Base-by-base conservation (phyloP, 1,140 invertebrate species). In the Procambarus virginalis region DNA sequence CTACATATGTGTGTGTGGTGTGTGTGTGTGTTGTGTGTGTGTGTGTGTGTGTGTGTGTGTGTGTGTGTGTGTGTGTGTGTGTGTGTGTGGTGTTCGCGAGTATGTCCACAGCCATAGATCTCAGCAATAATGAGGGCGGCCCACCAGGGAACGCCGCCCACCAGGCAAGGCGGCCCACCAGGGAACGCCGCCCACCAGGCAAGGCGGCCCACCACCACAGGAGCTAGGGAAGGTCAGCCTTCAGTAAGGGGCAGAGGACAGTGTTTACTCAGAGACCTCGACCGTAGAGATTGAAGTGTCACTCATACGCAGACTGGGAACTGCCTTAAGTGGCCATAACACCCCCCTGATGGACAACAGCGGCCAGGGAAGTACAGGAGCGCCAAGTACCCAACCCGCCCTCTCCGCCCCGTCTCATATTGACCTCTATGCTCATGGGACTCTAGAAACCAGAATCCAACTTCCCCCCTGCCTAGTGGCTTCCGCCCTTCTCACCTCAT, bases 281-380 rank as follows among this genome's bases (percentile, higher is more conserved):
- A 10, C 58, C 82, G 58, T 55, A 68, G 34, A 89, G 88, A 89
- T 84, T 89, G 88, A 84, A 89, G 88, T 89, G 88, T 89, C 88
- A 89, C 73, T 89, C 88, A 89, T 84, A 89, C 10, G 70, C 45
- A 78, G 75, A 79, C 20, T 70, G 79, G 55, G 81, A 49, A 78
- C 20, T 77, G 34, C 88, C 88, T 89, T 89, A 89, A 89, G 88
- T 89, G 81, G 81, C 88, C 82, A 89, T 89, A 89, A 34, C 51
- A 89, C 88, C 46, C 84, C 82, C 84, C 82, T 45, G 45, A 45
- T 22, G 81, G 70, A 89, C 88, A 89, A 84, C 84, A 73, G 81
- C 84, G 46, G 75, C 88, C 88, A 45, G 51, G 79, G 73, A 49
- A 49, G 60, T 14, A 60, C 70, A 14, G 82, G 88, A 58, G 2